These are phyloP conservation scores for Penaeus vannamei DNA, from an alignment of 1,140 invertebrate species.

Conservation along the genomic window DNA sequence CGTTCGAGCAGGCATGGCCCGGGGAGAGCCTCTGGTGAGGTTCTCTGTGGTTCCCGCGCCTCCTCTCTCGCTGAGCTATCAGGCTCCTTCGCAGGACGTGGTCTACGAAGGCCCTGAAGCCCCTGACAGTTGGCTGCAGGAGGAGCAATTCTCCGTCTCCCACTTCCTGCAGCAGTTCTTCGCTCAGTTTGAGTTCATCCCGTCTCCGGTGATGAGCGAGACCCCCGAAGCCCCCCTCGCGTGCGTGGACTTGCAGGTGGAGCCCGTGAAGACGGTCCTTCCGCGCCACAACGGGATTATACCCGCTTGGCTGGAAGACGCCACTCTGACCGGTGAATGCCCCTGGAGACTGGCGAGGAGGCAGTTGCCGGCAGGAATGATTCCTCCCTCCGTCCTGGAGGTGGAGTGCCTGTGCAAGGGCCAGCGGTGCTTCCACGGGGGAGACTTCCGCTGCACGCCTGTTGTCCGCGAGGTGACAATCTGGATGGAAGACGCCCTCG, in stretches of 20 bases:
- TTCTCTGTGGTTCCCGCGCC: no score
- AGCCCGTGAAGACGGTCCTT: not conserved
- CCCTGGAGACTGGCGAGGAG: slow-evolving; percentile 50
- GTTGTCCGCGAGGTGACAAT: slow-evolving; percentile 5
- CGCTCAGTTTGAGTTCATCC: no score
- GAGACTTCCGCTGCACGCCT: slow-evolving; percentile 40
- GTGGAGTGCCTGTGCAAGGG: slow-evolving; percentile 53
- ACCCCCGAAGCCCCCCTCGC: not conserved
- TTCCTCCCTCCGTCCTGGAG: slow-evolving; percentile 49
- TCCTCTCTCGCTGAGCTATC: no score
- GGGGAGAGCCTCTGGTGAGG: no score
- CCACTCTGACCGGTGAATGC: slow-evolving; percentile 34
- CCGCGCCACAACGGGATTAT: not conserved
- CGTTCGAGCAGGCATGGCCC: no score
- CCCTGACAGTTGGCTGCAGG: no score
- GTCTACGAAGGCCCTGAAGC: no score
- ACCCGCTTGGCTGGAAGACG: slow-evolving; percentile 32
- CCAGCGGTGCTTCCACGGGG: slow-evolving; percentile 20
- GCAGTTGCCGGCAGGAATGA: slow-evolving; percentile 20
- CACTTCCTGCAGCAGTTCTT: no score
- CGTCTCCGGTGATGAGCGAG: no score
- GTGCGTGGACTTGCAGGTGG: slow-evolving; percentile 26
- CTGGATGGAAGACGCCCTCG: slow-evolving; percentile 26
- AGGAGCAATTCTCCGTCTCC: no score
- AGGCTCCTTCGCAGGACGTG: no score